A percentile compares a stretch with the other conserved stretches of the same genome.
Conservation (phyloP, 2,113 vertebrate genomes). For the Callospermophilus lateralis region DNA sequence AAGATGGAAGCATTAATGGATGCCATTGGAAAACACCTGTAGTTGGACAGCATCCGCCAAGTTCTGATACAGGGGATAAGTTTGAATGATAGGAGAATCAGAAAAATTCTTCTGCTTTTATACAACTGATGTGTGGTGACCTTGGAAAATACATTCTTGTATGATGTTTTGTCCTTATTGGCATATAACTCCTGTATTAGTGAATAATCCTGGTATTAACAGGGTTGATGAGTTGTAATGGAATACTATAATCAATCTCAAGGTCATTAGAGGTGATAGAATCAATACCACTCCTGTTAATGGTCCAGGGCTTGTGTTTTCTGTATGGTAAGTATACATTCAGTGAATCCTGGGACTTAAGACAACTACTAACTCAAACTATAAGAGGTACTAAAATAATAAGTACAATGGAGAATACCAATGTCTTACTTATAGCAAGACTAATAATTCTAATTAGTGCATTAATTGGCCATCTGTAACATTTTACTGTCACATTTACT, state of each 20-base stretch:
- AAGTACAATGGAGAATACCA: fast-evolving
- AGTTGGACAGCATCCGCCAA: background rate
- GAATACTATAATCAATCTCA: constrained; percentile 55
- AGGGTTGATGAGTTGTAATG: background rate
- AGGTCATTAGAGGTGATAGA: constrained; percentile 24
- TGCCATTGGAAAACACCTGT: fast-evolving
- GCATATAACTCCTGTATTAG: fast-evolving
- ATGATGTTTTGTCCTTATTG: constrained; percentile 71
- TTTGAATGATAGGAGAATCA: background rate
- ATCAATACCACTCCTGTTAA: background rate
- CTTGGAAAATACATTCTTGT: constrained; percentile 58
- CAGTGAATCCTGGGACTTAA: constrained; percentile 73
- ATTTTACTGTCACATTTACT: constrained; percentile 18
- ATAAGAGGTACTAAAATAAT: background rate
- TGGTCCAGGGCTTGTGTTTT: constrained; percentile 64
- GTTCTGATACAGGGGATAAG: background rate
- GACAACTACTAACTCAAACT: background rate
- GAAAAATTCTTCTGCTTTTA: constrained; percentile 74
- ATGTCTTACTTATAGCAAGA: fast-evolving
- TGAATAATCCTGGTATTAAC: background rate
- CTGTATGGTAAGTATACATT: constrained; percentile 63
- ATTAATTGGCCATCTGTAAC: background rate
- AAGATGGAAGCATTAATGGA: constrained; percentile 57
- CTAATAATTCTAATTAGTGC: background rate
- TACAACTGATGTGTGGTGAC: constrained; percentile 2